These are phyloP conservation scores for Rhabdophis nuchalis DNA, from an alignment of 2,797 vertebrate genomes.

Conservation along the genomic window DNA sequence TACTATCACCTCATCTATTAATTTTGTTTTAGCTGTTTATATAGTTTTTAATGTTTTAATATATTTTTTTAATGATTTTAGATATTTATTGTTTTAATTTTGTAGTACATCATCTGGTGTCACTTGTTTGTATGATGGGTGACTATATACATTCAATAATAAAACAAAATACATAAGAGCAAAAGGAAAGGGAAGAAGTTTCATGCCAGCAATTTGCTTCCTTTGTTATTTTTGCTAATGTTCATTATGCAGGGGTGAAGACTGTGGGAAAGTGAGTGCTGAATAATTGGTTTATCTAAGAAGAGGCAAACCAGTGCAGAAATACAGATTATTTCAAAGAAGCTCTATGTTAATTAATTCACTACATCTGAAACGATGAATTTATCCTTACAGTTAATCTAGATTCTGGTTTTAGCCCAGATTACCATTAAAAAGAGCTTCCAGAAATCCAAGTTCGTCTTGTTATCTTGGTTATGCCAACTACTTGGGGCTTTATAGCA, in stretches of 20 bases:
- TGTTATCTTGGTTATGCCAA: neutral
- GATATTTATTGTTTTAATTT: neutral
- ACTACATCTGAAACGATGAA: neutral
- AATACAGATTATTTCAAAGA: neutral
- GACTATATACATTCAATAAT: neutral
- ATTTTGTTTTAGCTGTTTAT: neutral
- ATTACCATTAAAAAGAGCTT: neutral
- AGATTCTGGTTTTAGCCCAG: neutral
- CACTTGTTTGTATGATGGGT: neutral
- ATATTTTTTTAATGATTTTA: neutral
- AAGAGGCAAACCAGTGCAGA: neutral
- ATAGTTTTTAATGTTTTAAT: neutral
- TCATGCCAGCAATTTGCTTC: neutral
- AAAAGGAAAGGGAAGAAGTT: neutral
- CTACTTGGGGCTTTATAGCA: neutral
- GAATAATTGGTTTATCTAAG: neutral
- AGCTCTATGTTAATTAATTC: neutral
- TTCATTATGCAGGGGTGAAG: neutral
- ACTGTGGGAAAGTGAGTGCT: neutral
- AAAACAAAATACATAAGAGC: neutral
- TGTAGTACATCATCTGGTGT: neutral
- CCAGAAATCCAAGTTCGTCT: neutral
- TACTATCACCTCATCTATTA: neutral
- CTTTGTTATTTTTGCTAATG: neutral
- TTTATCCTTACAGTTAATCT: neutral